Percentiles rank a stretch among this genome's conserved stretches.
phyloP scores from a whole-genome alignment of 2,797 vertebrate genomes.

The Gadopsis marmoratus region DNA sequence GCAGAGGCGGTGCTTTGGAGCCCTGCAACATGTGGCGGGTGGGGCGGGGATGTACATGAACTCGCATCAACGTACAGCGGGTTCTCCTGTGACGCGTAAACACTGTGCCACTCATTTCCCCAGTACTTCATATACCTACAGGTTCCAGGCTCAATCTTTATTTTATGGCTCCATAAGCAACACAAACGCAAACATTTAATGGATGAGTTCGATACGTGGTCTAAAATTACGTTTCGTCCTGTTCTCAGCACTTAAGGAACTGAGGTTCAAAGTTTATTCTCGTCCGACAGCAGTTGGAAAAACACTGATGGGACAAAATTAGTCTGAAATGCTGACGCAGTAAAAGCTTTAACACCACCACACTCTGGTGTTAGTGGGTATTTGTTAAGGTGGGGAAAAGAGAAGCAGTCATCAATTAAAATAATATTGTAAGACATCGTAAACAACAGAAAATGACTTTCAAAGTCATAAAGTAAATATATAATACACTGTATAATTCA shows the following conservation, averaged over 20 bases:
- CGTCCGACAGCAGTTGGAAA: not conserved
- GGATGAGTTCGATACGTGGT: not conserved
- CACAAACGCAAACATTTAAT: not conserved
- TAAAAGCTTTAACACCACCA: not conserved
- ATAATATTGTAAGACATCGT: not conserved
- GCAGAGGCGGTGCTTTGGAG: slow-evolving; percentile 51
- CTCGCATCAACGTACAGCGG: not conserved
- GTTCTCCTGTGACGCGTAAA: not conserved
- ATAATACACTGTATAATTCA: not conserved
- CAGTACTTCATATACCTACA: too few relatives aligned
- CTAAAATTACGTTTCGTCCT: not conserved
- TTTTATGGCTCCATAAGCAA: not conserved
- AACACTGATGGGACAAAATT: not conserved
- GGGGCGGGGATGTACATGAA: slow-evolving; percentile 1
- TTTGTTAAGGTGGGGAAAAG: not conserved
- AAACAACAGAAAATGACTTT: not conserved
- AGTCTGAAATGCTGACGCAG: not conserved
- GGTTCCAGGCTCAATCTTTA: not conserved
- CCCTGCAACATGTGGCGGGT: slow-evolving; percentile 17
- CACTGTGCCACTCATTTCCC: not conserved
- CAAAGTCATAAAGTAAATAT: too few relatives aligned
- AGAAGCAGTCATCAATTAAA: too few relatives aligned
- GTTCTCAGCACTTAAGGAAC: not conserved
- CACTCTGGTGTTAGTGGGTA: not conserved
- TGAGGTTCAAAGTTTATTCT: not conserved